Evolutionary conservation across 1,140 invertebrate species (phyloP).

Genomic region (Rhynchophorus ferrugineus): DNA sequence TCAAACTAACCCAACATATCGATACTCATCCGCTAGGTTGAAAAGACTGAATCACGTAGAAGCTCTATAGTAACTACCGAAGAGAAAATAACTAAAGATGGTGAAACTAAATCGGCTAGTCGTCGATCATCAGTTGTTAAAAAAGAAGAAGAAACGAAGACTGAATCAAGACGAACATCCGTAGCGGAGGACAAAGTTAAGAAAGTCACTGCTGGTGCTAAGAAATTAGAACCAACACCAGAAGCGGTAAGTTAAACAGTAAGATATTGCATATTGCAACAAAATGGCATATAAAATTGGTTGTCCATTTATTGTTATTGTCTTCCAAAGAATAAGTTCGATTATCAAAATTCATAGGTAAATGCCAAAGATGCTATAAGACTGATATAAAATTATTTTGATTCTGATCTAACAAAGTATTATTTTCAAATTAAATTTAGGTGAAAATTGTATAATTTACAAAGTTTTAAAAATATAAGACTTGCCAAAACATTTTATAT

Average conservation of each 20-base stretch:
- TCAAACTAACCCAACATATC: neutral
- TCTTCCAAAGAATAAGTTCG: too few species aligned
- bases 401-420: neutral
- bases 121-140: slow-evolving; percentile 35
- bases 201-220: slow-evolving; percentile 36
- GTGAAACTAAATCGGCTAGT: slow-evolving; percentile 32
- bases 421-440: too few species aligned
- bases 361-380: too few species aligned
- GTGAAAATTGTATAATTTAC: too few species aligned
- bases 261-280: neutral
- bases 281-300: too few species aligned
- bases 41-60: slow-evolving; percentile 55
- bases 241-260: slow-evolving; percentile 33
- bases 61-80: slow-evolving; percentile 53
- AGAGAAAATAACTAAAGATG: slow-evolving; percentile 37
- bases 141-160: slow-evolving; percentile 48
- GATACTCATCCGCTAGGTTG: slow-evolving; percentile 29
- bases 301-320: too few species aligned
- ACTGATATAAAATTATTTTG: neutral
- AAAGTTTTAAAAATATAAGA: too few species aligned
- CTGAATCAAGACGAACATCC: slow-evolving; percentile 56
- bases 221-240: slow-evolving; percentile 34
- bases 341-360: too few species aligned
- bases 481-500: too few species aligned
- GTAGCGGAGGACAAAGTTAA: slow-evolving; percentile 50